phyloP scores from a whole-genome alignment of 2,113 vertebrate genomes.

The Leiothrix lutea region DNA sequence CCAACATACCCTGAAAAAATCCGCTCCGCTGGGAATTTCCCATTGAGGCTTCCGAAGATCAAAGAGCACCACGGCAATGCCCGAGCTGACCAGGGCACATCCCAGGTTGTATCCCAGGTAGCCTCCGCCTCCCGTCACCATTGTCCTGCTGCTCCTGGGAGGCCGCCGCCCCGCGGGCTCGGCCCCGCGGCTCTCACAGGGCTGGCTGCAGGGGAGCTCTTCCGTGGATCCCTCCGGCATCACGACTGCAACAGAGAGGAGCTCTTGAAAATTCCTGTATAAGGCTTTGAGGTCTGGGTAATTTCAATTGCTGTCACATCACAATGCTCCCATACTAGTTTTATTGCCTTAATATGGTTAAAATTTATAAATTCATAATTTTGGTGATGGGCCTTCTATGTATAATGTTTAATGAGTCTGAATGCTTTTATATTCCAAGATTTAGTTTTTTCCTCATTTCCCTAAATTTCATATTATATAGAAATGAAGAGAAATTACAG shows the following conservation, averaged over 20 bases:
- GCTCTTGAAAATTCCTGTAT: neutral
- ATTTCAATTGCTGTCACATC: neutral
- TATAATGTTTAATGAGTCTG: neutral
- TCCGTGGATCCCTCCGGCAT: slow-evolving; percentile 54
- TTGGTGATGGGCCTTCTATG: neutral
- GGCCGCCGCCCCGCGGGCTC: neutral
- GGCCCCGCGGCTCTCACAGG: neutral
- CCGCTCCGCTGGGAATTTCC: slow-evolving; percentile 75
- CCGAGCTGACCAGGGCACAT: slow-evolving; percentile 76
- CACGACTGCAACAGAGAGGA: neutral
- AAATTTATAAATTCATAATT: neutral
- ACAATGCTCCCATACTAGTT: neutral
- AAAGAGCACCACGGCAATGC: slow-evolving; percentile 81
- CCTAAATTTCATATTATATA: neutral
- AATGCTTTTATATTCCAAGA: neutral
- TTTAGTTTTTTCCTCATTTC: neutral
- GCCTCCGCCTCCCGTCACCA: slow-evolving; percentile 91
- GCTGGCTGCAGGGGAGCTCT: slow-evolving; percentile 9
- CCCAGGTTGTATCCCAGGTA: slow-evolving; percentile 90
- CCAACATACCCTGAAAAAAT: slow-evolving; percentile 82
- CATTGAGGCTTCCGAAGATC: slow-evolving; percentile 79
- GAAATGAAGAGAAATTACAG: neutral
- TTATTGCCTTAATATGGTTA: neutral
- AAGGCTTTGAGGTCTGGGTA: neutral
- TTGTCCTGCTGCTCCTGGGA: slow-evolving; percentile 55